Evolutionary conservation across 2,888 invertebrate species (phyloP).

Genomic region (Octodonta nipae): DNA sequence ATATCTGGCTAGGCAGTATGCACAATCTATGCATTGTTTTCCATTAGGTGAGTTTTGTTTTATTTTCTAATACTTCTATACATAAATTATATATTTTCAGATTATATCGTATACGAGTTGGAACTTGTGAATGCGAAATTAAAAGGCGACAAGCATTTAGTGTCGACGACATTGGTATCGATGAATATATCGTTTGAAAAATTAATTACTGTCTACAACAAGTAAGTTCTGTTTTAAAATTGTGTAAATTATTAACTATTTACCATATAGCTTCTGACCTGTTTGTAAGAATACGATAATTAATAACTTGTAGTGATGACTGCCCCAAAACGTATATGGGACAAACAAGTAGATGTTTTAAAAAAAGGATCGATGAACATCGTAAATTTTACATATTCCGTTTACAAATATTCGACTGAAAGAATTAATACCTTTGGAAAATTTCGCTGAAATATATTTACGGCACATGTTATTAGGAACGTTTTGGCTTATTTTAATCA

Average conservation of each 20-base stretch:
- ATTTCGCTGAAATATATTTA: too few relatives aligned
- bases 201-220: constrained; percentile 71
- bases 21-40: constrained; percentile 73
- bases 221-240: constrained; percentile 37
- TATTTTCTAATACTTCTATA: neutral
- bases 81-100: constrained; percentile 34
- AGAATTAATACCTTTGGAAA: too few relatives aligned
- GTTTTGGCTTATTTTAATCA: too few relatives aligned
- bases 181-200: constrained; percentile 65
- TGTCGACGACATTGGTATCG: constrained; percentile 61
- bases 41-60: constrained; percentile 55
- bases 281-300: too few relatives aligned
- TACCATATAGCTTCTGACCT: too few relatives aligned
- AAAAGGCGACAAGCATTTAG: constrained; percentile 56
- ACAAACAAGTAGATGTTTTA: too few relatives aligned
- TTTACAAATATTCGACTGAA: too few relatives aligned
- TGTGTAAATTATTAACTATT: constrained; percentile 2
- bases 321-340: too few relatives aligned
- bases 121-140: constrained; percentile 66
- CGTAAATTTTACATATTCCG: too few relatives aligned
- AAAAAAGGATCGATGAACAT: too few relatives aligned
- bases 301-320: too few relatives aligned
- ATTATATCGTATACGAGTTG: constrained; percentile 64
- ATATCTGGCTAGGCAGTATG: constrained; percentile 62
- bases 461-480: too few relatives aligned